Base-by-base conservation (phyloP, 2,113 vertebrate species). In the Aptenodytes forsteri region DNA sequence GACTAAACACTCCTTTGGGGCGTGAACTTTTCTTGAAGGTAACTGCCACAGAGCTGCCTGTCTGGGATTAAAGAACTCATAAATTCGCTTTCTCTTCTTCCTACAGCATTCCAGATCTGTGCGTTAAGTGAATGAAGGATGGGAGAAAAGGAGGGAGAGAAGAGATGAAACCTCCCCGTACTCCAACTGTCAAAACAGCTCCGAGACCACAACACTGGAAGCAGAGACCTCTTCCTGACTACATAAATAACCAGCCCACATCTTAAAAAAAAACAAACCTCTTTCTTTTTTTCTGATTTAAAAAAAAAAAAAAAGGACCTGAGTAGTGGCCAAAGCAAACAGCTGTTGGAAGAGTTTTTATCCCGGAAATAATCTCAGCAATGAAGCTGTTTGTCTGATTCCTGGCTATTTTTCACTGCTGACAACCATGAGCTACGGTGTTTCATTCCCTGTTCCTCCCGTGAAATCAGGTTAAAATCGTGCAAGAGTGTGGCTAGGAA, bases 1-100 rank as follows among this genome's bases (percentile, higher is more conserved):
- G 98, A 98, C 98, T 98, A 98, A 99, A 98, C 97, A 97, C 98
- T 98, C 98, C 98, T 98, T 91, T 98, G 98, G 98, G 99, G 98
- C 98, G 96, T 98, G 98, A 98, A 98, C 98, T 98, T 97, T 96
- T 96, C 97, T 98, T 94, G 97, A 98, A 99, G 98, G 98, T 98
- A 99, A 98, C 97, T 98, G 97, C 96, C 93, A 91, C 94, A 95
- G 93, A 96, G 77, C 91, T 96, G 95, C 94, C 98, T 98, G 95
- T 96, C 96, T 92, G 95, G 97, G 96, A 98, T 98, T 98, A 98
- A 97, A 97, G 94, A 97, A 96, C 95, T 97, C 95, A 97, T 95
- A 95, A 91, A 93, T 94, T 91, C 9, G 25, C 59, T 91, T 94
- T 97, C 88, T 92, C 97, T 91, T 97, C 92, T 97, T 93, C 82